Conservation (phyloP, 2,888 invertebrate genomes). For the Bellardia pandia region DNA sequence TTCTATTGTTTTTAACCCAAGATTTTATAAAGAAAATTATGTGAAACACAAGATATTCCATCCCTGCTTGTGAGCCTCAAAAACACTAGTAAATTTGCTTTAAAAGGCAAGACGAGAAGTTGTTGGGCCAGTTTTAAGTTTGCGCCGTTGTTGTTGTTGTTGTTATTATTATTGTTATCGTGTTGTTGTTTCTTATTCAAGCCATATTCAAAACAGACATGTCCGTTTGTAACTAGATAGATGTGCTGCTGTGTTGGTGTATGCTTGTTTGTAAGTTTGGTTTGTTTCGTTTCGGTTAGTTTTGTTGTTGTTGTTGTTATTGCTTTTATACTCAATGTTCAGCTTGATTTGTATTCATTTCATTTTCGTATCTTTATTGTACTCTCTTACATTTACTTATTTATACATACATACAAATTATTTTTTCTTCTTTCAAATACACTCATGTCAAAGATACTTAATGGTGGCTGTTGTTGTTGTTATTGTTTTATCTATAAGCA, state of each 20-base stretch:
- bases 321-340: conserved; percentile 53
- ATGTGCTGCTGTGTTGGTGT: conserved; percentile 1
- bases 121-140: conserved; percentile 79
- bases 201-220: conserved; percentile 67
- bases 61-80: not conserved
- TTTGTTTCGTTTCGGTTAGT: conserved; percentile 36
- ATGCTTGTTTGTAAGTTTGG: conserved; percentile 48
- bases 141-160: conserved; percentile 43
- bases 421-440: conserved; percentile 14
- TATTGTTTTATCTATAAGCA: conserved; percentile 49
- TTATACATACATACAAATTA: not conserved
- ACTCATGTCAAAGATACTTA: conserved; percentile 54
- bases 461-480: conserved; percentile 25
- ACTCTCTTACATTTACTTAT: conserved; percentile 21
- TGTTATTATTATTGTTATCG: not conserved
- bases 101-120: conserved; percentile 79
- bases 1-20: no score
- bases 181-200: conserved; percentile 50
- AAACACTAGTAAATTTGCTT: conserved; percentile 36
- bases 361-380: conserved; percentile 64
- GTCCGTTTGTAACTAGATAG: conserved; percentile 28
- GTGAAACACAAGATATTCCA: no score
- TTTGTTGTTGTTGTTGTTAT: conserved; percentile 39
- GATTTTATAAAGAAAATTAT: no score
- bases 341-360: conserved; percentile 69